Percentiles rank a stretch among this genome's conserved stretches.
These are phyloP conservation scores for Axinella damicornis DNA, from an alignment of 37 sponge, comb jelly and placozoan species.

Conservation along the genomic window DNA sequence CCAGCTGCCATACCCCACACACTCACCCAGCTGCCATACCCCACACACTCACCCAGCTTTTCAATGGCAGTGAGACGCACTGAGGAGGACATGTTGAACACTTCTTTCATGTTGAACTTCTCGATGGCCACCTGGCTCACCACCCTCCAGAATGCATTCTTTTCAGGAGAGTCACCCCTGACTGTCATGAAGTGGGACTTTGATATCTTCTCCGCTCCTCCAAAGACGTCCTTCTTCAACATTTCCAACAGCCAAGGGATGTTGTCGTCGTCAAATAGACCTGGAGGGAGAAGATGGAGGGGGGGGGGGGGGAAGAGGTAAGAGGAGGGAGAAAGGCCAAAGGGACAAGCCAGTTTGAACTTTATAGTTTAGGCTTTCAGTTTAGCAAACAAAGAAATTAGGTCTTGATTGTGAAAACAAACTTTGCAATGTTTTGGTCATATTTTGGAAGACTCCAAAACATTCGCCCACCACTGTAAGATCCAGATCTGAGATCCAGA, in stretches of 20 bases:
- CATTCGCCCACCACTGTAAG: too few species aligned
- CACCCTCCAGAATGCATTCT: constrained; percentile 69
- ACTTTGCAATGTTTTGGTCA: too few species aligned
- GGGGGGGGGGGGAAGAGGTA: too few species aligned
- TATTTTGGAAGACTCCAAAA: too few species aligned
- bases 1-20: neutral
- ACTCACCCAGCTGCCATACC: neutral
- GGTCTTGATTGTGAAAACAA: too few species aligned
- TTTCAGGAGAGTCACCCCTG: constrained; percentile 64
- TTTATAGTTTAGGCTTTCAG: too few species aligned
- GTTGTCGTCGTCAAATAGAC: constrained; percentile 67
- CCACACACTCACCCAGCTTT: constrained; percentile 71
- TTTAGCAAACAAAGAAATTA: too few species aligned
- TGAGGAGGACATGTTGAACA: constrained; percentile 91
- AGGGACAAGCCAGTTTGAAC: too few species aligned
- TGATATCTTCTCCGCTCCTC: constrained; percentile 61
- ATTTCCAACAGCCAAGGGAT: constrained; percentile 84
- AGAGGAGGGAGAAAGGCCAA: too few species aligned
- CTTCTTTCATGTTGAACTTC: constrained; percentile 91
- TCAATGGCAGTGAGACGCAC: constrained; percentile 94
- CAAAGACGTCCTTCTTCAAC: constrained; percentile 75
- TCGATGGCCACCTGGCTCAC: constrained; percentile 78
- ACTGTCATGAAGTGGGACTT: constrained; percentile 71
- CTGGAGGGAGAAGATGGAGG: neutral
- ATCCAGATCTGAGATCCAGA: too few species aligned